Percentiles rank a stretch among this genome's conserved stretches.
Evolutionary conservation across 2,888 invertebrate species (phyloP).

Genomic region (Eupithecia subumbrata): DNA sequence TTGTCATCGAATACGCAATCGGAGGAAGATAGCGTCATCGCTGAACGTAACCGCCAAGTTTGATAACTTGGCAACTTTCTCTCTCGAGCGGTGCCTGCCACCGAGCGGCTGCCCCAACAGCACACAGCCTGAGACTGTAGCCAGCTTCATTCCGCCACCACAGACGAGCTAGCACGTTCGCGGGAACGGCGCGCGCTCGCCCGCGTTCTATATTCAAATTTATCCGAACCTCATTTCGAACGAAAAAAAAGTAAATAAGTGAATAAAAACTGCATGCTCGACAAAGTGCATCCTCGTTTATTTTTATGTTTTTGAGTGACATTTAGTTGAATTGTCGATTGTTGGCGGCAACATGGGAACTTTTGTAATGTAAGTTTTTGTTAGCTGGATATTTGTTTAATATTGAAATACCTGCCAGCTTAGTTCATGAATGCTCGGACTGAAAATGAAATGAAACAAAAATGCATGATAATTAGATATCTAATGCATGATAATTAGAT

Average conservation of each 20-base stretch:
- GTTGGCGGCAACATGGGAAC: constrained; percentile 71
- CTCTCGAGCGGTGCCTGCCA: constrained; percentile 57
- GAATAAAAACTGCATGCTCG: constrained; percentile 49
- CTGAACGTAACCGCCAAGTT: constrained; percentile 79
- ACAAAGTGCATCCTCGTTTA: constrained; percentile 52
- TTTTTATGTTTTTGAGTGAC: constrained; percentile 63
- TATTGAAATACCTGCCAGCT: constrained; percentile 1
- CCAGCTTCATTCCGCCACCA: constrained; percentile 71
- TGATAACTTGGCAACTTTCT: constrained; percentile 81
- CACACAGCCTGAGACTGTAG: constrained; percentile 47
- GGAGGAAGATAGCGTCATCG: constrained; percentile 77
- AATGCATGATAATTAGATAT: not conserved
- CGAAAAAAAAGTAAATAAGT: constrained; percentile 47
- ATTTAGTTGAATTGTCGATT: constrained; percentile 58
- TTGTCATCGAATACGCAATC: constrained; percentile 82
- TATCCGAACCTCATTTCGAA: constrained; percentile 50
- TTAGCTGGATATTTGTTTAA: not conserved
- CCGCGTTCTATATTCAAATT: constrained; percentile 49
- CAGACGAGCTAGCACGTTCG: constrained; percentile 70
- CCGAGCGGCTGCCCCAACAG: constrained; percentile 51
- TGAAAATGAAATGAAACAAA: too few species aligned
- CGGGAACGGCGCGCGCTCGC: constrained; percentile 70
- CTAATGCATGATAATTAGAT: not conserved
- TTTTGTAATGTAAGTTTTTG: constrained; percentile 62
- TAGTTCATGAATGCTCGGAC: not conserved